These are phyloP conservation scores for Amblyjoppa proteus DNA, from an alignment of 2,888 invertebrate species.

Conservation along the genomic window DNA sequence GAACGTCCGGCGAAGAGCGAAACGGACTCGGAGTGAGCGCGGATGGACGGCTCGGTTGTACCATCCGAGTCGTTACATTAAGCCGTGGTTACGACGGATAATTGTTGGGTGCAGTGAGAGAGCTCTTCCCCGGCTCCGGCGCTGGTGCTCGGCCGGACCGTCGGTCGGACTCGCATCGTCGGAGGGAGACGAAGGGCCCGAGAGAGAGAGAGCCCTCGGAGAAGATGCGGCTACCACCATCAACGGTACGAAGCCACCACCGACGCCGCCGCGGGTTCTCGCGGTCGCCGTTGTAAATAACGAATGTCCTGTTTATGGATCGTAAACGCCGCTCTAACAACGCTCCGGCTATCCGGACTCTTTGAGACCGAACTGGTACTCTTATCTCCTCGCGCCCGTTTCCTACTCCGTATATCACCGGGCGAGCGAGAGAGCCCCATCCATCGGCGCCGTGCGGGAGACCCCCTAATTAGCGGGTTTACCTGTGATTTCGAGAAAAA, in stretches of 20 bases:
- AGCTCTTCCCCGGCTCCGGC: constrained; percentile 34
- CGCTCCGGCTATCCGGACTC: constrained; percentile 69
- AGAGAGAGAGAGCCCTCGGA: constrained; percentile 32
- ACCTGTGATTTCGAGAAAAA: constrained; percentile 64
- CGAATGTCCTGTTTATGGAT: constrained; percentile 81
- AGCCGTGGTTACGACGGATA: constrained; percentile 79
- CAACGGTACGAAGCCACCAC: constrained; percentile 36
- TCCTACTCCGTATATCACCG: constrained; percentile 80
- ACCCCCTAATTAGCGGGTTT: constrained; percentile 65
- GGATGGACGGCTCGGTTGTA: constrained; percentile 57
- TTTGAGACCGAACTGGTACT: constrained; percentile 68
- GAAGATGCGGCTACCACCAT: constrained; percentile 19
- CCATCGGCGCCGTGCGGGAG: constrained; percentile 56
- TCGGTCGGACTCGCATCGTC: neutral
- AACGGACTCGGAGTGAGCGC: constrained; percentile 33
- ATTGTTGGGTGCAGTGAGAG: constrained; percentile 76
- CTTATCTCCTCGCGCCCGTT: constrained; percentile 73
- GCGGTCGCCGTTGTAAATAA: constrained; percentile 79
- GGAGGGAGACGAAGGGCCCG: neutral
- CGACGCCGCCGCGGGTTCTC: constrained; percentile 63
- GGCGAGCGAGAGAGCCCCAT: constrained; percentile 20
- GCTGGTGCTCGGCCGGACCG: constrained; percentile 8
- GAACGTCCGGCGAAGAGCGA: neutral
- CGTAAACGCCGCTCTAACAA: constrained; percentile 81
- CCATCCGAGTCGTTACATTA: constrained; percentile 75